Percentiles rank a stretch among this genome's conserved stretches.
These are phyloP conservation scores for Sebastes oblongus DNA, from an alignment of 2,797 vertebrate species.

Conservation along the genomic window DNA sequence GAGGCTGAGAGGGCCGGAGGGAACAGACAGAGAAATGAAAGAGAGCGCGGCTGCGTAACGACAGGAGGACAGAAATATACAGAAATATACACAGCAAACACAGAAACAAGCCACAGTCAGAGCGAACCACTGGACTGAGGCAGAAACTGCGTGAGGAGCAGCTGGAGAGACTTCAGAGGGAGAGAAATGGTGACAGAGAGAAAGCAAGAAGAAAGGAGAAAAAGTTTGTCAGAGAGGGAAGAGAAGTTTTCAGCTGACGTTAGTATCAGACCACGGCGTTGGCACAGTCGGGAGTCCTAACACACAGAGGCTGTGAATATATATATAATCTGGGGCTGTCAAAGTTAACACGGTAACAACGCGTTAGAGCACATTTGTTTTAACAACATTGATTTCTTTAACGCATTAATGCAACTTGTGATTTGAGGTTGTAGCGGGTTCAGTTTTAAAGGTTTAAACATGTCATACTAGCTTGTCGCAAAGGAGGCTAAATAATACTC, in stretches of 20 bases:
- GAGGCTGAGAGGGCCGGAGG: conserved; percentile 23
- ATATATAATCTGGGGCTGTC: not conserved
- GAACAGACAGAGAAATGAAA: conserved; percentile 22
- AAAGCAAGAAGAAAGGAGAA: not conserved
- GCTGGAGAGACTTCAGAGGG: not conserved
- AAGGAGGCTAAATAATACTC: too few species aligned
- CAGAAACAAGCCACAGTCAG: not conserved
- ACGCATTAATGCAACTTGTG: too few species aligned
- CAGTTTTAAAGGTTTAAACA: too few species aligned
- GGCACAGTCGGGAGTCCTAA: not conserved
- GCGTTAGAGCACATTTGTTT: accelerated
- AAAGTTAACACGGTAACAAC: too few species aligned
- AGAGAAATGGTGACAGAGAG: not conserved
- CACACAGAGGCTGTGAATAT: not conserved
- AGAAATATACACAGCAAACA: too few species aligned
- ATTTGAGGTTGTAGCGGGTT: too few species aligned
- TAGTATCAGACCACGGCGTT: not conserved
- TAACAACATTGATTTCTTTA: too few species aligned
- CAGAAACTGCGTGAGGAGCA: not conserved
- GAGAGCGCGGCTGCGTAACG: not conserved
- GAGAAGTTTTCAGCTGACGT: not conserved
- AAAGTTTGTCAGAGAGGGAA: not conserved
- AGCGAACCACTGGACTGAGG: not conserved
- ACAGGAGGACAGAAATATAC: not conserved
- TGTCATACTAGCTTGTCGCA: too few species aligned